Percentiles rank a stretch among this genome's conserved stretches.
Evolutionary conservation across 2,113 vertebrate species (phyloP).

Genomic region (Neolamprologus tretocephalus): DNA sequence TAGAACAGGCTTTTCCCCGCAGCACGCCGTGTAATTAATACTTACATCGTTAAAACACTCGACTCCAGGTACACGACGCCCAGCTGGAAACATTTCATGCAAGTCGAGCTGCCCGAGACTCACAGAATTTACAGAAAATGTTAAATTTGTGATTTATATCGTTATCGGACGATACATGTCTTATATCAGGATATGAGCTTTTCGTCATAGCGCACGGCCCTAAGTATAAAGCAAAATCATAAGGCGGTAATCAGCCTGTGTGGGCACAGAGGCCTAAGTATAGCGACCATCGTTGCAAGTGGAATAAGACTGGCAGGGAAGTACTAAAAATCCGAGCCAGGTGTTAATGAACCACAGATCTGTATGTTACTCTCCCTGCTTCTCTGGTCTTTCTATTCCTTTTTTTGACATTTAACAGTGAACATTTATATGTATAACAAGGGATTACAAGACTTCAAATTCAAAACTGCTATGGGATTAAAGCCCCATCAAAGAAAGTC

Average conservation of each 20-base stretch:
- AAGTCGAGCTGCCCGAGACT: not conserved
- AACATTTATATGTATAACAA: not conserved
- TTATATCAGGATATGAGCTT: not conserved
- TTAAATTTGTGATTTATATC: not conserved
- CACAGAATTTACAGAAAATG: not conserved
- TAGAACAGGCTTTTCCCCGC: fast-evolving
- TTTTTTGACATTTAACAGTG: not conserved
- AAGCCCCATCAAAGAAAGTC: not conserved
- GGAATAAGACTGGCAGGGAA: not conserved
- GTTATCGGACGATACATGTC: fast-evolving
- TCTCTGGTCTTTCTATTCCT: not conserved
- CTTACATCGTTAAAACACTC: fast-evolving
- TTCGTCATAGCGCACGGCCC: fast-evolving
- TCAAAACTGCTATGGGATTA: not conserved
- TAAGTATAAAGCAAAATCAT: not conserved
- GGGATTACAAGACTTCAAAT: not conserved
- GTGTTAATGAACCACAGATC: not conserved
- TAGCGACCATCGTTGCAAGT: not conserved
- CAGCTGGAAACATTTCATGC: not conserved
- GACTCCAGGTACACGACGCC: not conserved
- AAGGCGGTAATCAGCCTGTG: not conserved
- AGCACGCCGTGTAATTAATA: not conserved
- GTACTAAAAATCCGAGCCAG: not conserved
- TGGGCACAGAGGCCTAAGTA: not conserved
- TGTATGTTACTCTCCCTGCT: not conserved